These are phyloP conservation scores for Muscina levida DNA, from an alignment of 2,888 invertebrate genomes.

Conservation along the genomic window DNA sequence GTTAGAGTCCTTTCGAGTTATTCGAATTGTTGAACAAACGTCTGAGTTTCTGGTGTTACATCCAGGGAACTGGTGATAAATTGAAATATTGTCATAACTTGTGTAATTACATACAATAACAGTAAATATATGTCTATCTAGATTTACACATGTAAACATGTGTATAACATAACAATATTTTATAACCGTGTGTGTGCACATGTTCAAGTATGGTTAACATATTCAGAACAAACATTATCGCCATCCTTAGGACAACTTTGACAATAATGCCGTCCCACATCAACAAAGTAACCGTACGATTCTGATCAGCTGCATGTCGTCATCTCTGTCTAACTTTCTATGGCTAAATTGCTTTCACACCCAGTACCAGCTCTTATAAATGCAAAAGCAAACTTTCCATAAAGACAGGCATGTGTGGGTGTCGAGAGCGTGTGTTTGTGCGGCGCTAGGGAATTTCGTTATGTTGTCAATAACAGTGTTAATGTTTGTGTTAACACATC, in stretches of 20 bases:
- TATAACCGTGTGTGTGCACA: too few species aligned
- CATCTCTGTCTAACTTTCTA: neutral
- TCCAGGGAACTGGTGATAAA: neutral
- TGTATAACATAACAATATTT: slow-evolving; percentile 6
- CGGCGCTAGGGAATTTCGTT: too few species aligned
- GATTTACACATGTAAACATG: too few species aligned
- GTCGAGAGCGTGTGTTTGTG: too few species aligned
- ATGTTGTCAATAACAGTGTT: too few species aligned
- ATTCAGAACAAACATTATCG: slow-evolving; percentile 31
- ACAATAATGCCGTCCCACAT: slow-evolving; percentile 11
- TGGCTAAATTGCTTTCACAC: neutral
- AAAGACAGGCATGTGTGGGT: too few species aligned
- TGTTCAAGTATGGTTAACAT: slow-evolving; percentile 27
- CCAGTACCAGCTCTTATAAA: too few species aligned
- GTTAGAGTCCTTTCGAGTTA: too few species aligned
- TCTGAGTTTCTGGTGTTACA: too few species aligned
- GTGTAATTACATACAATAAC: slow-evolving; percentile 20
- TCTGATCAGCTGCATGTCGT: neutral
- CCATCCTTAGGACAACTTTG: slow-evolving; percentile 19
- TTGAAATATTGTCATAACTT: slow-evolving; percentile 21
- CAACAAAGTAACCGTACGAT: neutral
- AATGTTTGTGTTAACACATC: too few species aligned
- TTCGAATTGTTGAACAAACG: too few species aligned
- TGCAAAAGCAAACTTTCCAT: too few species aligned
- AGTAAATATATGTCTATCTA: slow-evolving; percentile 16